Conservation (phyloP, 2,888 invertebrate species). For the Nezara viridula region DNA sequence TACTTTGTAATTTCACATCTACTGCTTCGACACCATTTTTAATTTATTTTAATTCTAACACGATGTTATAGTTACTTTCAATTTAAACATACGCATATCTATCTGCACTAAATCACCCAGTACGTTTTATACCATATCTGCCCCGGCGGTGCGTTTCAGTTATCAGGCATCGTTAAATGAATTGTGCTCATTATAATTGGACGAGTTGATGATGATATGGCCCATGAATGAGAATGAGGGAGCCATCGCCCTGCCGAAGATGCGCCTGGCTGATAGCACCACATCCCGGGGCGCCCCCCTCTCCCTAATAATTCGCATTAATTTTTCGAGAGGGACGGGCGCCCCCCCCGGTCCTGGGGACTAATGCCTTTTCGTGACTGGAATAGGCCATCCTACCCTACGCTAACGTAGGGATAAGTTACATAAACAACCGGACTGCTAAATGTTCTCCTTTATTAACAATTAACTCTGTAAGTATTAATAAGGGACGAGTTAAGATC, state of each 20-base stretch:
- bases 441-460: constrained; percentile 15
- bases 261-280: constrained; percentile 5
- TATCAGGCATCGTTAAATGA: constrained; percentile 6
- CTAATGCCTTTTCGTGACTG: constrained; percentile 40
- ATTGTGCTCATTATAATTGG: constrained; percentile 20
- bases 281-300: not conserved
- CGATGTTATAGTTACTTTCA: too few species aligned
- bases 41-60: too few species aligned
- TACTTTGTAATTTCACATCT: too few species aligned
- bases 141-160: not conserved
- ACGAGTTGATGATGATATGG: not conserved
- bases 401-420: constrained; percentile 25
- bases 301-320: constrained; percentile 34
- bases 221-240: constrained; percentile 26
- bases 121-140: not conserved
- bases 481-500: not conserved
- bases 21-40: too few species aligned
- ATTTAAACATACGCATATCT: too few species aligned
- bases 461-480: not conserved
- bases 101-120: not conserved
- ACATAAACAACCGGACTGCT: not conserved
- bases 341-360: not conserved
- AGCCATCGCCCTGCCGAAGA: not conserved
- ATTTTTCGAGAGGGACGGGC: not conserved
- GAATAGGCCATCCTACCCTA: constrained; percentile 17